A percentile compares a stretch with the other conserved stretches of the same genome.
Evolutionary conservation across 2,113 vertebrate species (phyloP).

Genomic region (Andinoacara biseriatus): DNA sequence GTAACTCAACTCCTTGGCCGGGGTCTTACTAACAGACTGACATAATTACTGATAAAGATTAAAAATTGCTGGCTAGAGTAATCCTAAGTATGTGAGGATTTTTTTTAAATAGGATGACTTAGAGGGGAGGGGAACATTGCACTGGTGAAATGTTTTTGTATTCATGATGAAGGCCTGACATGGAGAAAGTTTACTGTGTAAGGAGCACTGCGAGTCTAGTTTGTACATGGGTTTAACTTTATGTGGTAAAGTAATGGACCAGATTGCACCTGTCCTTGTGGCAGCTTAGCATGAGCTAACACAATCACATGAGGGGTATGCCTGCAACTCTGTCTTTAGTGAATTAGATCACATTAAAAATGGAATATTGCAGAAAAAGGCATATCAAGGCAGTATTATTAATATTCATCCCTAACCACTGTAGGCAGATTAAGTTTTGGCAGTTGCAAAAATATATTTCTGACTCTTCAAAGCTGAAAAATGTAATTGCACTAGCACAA

Average conservation of each 20-base stretch:
- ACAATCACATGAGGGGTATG: background rate
- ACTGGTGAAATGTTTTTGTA: background rate
- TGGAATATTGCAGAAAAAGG: background rate
- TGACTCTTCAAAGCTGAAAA: background rate
- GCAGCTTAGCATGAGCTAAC: background rate
- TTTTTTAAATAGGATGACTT: background rate
- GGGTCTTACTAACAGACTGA: background rate
- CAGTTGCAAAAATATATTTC: background rate
- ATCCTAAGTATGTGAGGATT: background rate
- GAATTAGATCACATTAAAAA: background rate
- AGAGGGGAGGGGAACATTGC: background rate
- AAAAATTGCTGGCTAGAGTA: background rate
- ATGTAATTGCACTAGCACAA: background rate
- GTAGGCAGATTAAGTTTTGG: background rate
- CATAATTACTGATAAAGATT: background rate
- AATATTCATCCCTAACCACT: background rate
- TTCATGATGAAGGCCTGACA: background rate
- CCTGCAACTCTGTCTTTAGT: background rate
- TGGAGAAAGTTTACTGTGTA: background rate
- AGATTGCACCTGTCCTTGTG: background rate
- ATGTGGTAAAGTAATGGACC: background rate
- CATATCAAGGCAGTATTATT: background rate
- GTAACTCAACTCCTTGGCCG: background rate
- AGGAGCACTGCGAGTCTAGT: background rate
- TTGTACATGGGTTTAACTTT: background rate